These are phyloP conservation scores for Pogonophryne albipinna DNA, from an alignment of 2,797 vertebrate genomes.

Conservation along the genomic window DNA sequence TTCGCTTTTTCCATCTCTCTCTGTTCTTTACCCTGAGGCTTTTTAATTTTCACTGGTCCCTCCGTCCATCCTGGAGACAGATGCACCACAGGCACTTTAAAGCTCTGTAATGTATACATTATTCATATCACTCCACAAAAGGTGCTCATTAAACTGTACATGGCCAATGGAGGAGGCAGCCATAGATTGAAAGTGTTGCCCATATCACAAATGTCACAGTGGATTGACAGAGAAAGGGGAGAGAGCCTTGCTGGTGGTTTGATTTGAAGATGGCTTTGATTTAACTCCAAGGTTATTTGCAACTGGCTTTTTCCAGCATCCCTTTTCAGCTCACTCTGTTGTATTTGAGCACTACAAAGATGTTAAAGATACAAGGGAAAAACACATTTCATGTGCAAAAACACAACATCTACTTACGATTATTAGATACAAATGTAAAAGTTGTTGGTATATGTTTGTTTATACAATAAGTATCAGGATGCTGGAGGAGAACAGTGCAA, in stretches of 20 bases:
- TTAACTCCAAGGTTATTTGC: conserved; percentile 74
- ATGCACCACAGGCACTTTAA: conserved; percentile 83
- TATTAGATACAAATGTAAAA: conserved; percentile 11
- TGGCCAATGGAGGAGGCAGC: conserved; percentile 78
- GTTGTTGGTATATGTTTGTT: conserved; percentile 12
- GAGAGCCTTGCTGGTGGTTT: conserved; percentile 69
- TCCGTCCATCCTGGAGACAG: conserved; percentile 81
- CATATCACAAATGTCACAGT: conserved; percentile 82
- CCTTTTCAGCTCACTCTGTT: conserved; percentile 31
- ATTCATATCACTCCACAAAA: conserved; percentile 87
- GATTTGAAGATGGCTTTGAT: conserved; percentile 81
- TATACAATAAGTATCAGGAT: not conserved
- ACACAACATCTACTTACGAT: conserved; percentile 13
- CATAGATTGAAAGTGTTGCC: conserved; percentile 82
- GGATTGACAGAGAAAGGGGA: conserved; percentile 75
- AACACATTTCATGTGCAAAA: not conserved
- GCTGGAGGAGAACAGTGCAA: conserved; percentile 9
- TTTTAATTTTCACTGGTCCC: conserved; percentile 82
- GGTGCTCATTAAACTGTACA: conserved; percentile 88
- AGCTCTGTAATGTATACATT: conserved; percentile 86
- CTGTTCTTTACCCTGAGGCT: conserved; percentile 66
- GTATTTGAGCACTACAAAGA: conserved; percentile 21
- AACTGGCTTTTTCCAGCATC: conserved; percentile 46
- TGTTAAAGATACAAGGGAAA: conserved; percentile 1
- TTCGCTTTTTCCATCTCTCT: conserved; percentile 50